phyloP scores from a whole-genome alignment of 2,888 invertebrate species.

The Agrotis ipsilon region DNA sequence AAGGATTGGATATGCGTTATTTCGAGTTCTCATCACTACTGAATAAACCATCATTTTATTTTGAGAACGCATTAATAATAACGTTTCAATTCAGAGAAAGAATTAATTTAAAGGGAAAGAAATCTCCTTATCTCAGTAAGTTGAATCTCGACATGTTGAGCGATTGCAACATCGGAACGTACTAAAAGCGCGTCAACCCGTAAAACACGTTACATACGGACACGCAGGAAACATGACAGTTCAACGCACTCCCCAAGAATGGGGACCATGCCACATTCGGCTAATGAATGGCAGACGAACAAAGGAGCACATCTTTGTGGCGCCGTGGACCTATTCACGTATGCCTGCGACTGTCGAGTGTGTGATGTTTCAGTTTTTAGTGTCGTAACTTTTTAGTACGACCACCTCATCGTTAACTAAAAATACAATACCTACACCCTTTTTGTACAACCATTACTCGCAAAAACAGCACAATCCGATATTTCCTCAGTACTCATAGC shows the following conservation, averaged over 20 bases:
- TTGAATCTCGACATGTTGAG: conserved; percentile 52
- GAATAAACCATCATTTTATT: conserved; percentile 25
- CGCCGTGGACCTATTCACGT: conserved; percentile 75
- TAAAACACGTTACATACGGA: conserved; percentile 85
- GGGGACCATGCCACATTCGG: conserved; percentile 85
- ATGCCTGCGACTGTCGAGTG: conserved; percentile 70
- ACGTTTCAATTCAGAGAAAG: conserved; percentile 8
- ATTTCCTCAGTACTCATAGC: conserved; percentile 69
- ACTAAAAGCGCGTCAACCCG: conserved; percentile 80
- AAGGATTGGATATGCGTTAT: conserved; percentile 44
- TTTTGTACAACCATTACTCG: conserved; percentile 23
- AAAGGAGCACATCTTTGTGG: conserved; percentile 82
- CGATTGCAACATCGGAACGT: conserved; percentile 73
- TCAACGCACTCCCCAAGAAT: conserved; percentile 87
- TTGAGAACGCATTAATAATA: conserved; percentile 23
- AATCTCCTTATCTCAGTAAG: conserved; percentile 40
- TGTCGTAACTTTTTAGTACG: conserved; percentile 66
- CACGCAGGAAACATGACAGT: conserved; percentile 84
- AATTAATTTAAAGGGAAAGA: conserved; percentile 25
- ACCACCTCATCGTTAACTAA: conserved; percentile 51
- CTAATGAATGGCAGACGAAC: conserved; percentile 89
- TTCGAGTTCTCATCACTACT: conserved; percentile 40
- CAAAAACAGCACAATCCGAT: conserved; percentile 49
- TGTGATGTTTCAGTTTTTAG: conserved; percentile 62
- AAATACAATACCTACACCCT: conserved; percentile 54